phyloP scores from a whole-genome alignment of 2,797 vertebrate species.

The Siniperca undulata region DNA sequence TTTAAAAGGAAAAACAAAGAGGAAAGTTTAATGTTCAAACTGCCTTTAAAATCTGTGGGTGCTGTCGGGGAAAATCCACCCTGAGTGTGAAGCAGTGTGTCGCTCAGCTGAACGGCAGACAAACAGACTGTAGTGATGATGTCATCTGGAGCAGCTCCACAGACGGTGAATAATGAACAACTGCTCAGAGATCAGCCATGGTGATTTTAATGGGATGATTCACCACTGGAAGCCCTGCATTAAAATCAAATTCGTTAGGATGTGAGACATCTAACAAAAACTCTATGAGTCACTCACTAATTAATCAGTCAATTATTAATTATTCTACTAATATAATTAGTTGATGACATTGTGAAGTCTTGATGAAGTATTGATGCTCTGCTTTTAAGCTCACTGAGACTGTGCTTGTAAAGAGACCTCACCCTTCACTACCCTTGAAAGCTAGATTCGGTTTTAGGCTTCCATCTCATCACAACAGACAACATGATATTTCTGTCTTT shows the following conservation, averaged over 20 bases:
- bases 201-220: conserved; percentile 21
- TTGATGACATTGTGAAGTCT: neutral
- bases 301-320: conserved; percentile 5
- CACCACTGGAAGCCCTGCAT: conserved; percentile 10
- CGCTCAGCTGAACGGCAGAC: neutral
- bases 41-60: too few species aligned
- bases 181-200: conserved; percentile 32
- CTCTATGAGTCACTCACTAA: conserved; percentile 23
- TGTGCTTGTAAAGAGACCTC: too few species aligned
- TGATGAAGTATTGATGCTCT: neutral
- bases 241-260: conserved; percentile 9
- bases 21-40: too few species aligned
- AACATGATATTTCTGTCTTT: too few species aligned
- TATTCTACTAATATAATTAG: conserved; percentile 8
- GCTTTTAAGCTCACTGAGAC: too few species aligned
- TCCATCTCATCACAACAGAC: too few species aligned
- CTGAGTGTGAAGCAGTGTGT: neutral
- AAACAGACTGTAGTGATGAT: neutral
- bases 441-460: too few species aligned
- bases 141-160: conserved; percentile 20
- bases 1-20: too few species aligned
- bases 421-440: too few species aligned
- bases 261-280: neutral
- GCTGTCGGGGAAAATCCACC: too few species aligned
- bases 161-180: conserved; percentile 22